Percentiles rank a stretch among this genome's conserved stretches.
Evolutionary conservation across 2,888 invertebrate genomes (phyloP).

Genomic region (Trissoscelio sp.): DNA sequence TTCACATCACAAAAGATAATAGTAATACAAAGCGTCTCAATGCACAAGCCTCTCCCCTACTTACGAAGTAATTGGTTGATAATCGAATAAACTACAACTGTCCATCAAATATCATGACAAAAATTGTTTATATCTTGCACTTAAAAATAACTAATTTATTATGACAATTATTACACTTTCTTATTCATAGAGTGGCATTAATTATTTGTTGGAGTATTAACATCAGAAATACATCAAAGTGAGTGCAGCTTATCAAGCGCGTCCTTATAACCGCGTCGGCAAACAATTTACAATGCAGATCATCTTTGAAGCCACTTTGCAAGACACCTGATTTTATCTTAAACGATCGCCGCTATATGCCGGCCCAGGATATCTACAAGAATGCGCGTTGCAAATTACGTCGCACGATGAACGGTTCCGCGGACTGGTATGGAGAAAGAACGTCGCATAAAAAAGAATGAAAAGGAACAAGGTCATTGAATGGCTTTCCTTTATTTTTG

Average conservation of each 20-base stretch:
- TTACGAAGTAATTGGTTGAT: constrained; percentile 32
- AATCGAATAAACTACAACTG: constrained; percentile 7
- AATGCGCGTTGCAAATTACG: constrained; percentile 65
- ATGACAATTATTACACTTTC: constrained; percentile 50
- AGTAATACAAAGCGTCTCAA: no score
- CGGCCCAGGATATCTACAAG: constrained; percentile 52
- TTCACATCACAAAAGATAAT: no score
- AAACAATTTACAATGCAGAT: constrained; percentile 69
- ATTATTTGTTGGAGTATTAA: constrained; percentile 56
- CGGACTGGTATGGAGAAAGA: constrained; percentile 33
- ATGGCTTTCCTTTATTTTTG: no score
- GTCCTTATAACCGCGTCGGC: constrained; percentile 64
- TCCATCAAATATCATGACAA: constrained; percentile 2
- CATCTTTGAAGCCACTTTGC: constrained; percentile 66
- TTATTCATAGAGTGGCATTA: constrained; percentile 46
- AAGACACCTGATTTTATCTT: constrained; percentile 68
- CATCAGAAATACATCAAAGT: constrained; percentile 60
- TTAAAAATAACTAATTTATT: constrained; percentile 55
- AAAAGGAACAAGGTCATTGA: constrained; percentile 41
- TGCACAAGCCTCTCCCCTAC: no score
- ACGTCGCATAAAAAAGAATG: constrained; percentile 53
- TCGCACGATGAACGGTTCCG: constrained; percentile 49
- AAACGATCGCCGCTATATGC: constrained; percentile 61
- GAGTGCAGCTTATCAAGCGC: constrained; percentile 55
- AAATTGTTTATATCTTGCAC: constrained; percentile 32